These are phyloP conservation scores for Drosophila cardini DNA, from an alignment of 1,140 invertebrate genomes.

Conservation along the genomic window DNA sequence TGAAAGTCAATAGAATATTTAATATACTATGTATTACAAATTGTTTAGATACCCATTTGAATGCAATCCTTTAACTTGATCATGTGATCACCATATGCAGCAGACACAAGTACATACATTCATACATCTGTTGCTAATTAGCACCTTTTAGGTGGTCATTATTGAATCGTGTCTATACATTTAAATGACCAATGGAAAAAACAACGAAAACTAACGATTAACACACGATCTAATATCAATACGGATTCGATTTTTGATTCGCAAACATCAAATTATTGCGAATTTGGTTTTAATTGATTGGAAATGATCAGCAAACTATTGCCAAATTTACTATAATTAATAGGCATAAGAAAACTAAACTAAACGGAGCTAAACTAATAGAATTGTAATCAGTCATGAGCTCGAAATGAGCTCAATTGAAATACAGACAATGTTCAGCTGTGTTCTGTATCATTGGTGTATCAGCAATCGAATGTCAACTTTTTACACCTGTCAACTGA, in stretches of 20 bases:
- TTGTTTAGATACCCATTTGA: neutral
- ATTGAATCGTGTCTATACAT: conserved; percentile 54
- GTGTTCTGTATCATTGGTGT: conserved; percentile 9
- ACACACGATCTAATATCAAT: conserved; percentile 14
- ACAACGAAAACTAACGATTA: conserved; percentile 27
- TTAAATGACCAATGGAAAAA: conserved; percentile 46
- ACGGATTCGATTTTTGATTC: neutral
- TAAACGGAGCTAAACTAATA: neutral
- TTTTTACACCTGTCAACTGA: conserved; percentile 24
- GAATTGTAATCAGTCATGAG: neutral
- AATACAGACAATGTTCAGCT: conserved; percentile 6
- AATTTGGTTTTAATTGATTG: conserved; percentile 30
- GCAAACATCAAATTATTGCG: conserved; percentile 21
- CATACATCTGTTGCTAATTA: conserved; percentile 36
- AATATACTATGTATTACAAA: conserved; percentile 3
- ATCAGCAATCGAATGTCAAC: conserved; percentile 17
- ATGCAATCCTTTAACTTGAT: conserved; percentile 32
- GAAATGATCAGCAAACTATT: conserved; percentile 4
- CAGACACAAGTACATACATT: conserved; percentile 5
- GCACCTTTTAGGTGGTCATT: conserved; percentile 51
- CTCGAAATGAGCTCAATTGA: neutral
- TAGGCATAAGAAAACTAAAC: neutral
- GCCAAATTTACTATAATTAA: conserved; percentile 20
- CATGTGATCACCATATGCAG: conserved; percentile 56
- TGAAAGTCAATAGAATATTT: conserved; percentile 3